phyloP scores from a whole-genome alignment of 2,888 invertebrate species.

The Gymnocheta viridis region DNA sequence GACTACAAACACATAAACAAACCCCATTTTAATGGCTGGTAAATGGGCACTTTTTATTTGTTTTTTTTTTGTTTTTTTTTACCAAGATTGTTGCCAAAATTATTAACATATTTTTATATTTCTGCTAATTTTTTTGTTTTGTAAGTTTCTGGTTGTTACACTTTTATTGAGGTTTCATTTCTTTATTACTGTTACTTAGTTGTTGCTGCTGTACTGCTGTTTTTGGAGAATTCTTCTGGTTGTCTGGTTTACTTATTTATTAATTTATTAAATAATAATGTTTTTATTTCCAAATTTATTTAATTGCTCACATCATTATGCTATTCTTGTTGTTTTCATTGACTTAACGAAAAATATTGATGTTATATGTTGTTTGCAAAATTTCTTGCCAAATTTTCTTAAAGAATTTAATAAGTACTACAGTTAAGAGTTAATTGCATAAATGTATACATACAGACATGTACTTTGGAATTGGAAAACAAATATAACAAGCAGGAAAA shows the following conservation, averaged over 20 bases:
- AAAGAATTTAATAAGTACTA: conserved; percentile 4
- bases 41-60: conserved; percentile 45
- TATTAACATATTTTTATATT: conserved; percentile 66
- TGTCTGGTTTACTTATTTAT: conserved; percentile 50
- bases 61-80: conserved; percentile 28
- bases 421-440: too few relatives aligned
- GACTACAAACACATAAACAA: conserved; percentile 1
- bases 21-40: conserved; percentile 45
- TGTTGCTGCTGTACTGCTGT: background rate
- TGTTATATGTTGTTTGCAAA: background rate
- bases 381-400: conserved; percentile 43
- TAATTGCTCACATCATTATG: conserved; percentile 53
- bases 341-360: background rate
- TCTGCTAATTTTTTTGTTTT: conserved; percentile 22
- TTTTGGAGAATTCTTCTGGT: conserved; percentile 35
- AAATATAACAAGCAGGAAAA: too few relatives aligned
- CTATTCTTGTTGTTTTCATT: conserved; percentile 25
- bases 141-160: conserved; percentile 41
- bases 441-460: too few relatives aligned
- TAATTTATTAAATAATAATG: conserved; percentile 50
- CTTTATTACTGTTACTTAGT: background rate
- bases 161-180: conserved; percentile 34
- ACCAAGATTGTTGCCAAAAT: conserved; percentile 65
- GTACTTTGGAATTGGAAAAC: too few relatives aligned
- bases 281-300: conserved; percentile 56